Evolutionary conservation across 2,888 invertebrate genomes (phyloP), one percentile per base, ranked within the genome.

Genomic region (Rotaria socialis): DNA sequence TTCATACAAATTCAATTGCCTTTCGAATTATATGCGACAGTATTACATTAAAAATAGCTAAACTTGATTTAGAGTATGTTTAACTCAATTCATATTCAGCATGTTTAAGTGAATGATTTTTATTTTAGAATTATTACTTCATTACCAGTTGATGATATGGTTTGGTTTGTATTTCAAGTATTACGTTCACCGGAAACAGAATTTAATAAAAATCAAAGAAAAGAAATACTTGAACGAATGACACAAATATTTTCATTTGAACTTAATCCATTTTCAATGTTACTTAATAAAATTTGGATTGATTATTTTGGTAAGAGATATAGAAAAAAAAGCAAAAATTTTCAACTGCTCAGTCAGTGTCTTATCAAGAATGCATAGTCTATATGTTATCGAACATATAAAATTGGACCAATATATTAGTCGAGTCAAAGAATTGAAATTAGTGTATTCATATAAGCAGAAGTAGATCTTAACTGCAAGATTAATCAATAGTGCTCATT

Each of bases 121-220:
- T 27, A 10, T 16, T 67, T 67, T 11, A 67, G 67, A 67, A 16
- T 43, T 4, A 80, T 47, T 80, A 4, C 47, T 19, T 43, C 43
- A n/a, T 80, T 80, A 47, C 80, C 80, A 47, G 80, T 47, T 41
- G 47, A 80, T 47, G 80, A 80, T 47, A 80, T 80, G 80, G 80
- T 47, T 10, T 80, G 80, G 80, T 80, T 80, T 47, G 80, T 80
- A 24, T 43, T 80, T 80, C 80, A 80, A 80, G 80, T 80, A n/a
- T 47, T 80, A 80, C 80, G 80, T 14, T 80, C 80, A 80, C 47
- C 80, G 8, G 80, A 80, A 80, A 24, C 8, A 24, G 80, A 47
- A 47, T 80, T 80, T 47, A 80, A 80, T 80, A 47, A 43, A 47
- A 80, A 80, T 47, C 11, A 75, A 47, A 41, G 47, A 75, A 47